These are phyloP conservation scores for Caenorhabditis tropicalis DNA, from an alignment of 1,140 invertebrate species.

Conservation along the genomic window DNA sequence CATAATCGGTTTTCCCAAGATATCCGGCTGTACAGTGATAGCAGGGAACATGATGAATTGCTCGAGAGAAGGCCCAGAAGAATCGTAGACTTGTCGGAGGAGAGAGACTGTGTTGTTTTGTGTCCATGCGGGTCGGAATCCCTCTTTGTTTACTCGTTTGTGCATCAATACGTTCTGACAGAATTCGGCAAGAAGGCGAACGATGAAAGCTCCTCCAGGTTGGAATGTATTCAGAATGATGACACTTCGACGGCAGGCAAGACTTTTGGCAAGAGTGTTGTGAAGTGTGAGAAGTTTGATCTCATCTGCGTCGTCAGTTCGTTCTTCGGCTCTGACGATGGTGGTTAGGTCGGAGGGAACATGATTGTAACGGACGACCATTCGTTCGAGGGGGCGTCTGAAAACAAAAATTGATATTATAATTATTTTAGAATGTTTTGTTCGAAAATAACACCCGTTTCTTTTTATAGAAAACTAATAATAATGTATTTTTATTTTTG, in stretches of 20 bases:
- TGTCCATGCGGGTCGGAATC: constrained; percentile 5
- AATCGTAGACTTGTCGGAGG: constrained; percentile 14
- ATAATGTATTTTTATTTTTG: too few relatives aligned
- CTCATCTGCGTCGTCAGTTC: constrained; percentile 25
- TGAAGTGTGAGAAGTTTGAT: constrained; percentile 39
- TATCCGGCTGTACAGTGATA: not conserved
- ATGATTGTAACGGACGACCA: constrained; percentile 42
- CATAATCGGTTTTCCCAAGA: not conserved
- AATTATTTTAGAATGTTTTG: not conserved
- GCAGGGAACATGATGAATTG: constrained; percentile 51
- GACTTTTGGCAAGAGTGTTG: constrained; percentile 37
- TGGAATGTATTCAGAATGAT: constrained; percentile 14
- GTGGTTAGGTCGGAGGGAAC: not conserved
- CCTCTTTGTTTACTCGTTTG: constrained; percentile 24
- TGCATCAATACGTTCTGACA: not conserved
- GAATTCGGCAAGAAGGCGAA: constrained; percentile 21
- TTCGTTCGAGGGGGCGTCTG: constrained; percentile 52
- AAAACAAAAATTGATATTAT: constrained; percentile 6
- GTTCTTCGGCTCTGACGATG: constrained; percentile 34
- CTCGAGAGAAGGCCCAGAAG: constrained; percentile 19
- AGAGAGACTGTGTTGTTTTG: constrained; percentile 14
- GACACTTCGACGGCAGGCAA: constrained; percentile 27
- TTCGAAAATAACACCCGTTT: not conserved
- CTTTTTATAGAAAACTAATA: too few relatives aligned
- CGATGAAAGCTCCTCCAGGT: not conserved